Percentiles rank a stretch among this genome's conserved stretches.
These are phyloP conservation scores for Clarias fuscus DNA, from an alignment of 2,797 vertebrate genomes.

Conservation along the genomic window DNA sequence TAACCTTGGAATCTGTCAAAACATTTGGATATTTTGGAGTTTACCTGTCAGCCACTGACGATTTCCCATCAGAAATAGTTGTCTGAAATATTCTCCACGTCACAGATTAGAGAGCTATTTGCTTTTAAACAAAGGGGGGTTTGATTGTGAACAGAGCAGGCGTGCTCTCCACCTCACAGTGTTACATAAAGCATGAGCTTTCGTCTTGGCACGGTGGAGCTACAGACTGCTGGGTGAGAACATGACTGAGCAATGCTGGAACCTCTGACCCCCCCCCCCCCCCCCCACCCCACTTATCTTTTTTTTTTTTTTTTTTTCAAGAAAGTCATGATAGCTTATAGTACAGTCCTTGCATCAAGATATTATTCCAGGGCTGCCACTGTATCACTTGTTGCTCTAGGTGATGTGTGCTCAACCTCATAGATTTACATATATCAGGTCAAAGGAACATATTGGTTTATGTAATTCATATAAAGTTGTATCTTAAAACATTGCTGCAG, in stretches of 20 bases:
- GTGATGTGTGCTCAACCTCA: not conserved
- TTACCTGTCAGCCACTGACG: constrained; percentile 63
- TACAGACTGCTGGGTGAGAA: constrained; percentile 61
- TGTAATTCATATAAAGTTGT: not conserved
- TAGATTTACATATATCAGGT: not conserved
- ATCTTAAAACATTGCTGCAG: not conserved
- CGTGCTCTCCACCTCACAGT: constrained; percentile 53
- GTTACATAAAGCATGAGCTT: constrained; percentile 67
- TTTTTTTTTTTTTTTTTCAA: constrained; percentile 35
- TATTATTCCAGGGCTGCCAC: constrained; percentile 53
- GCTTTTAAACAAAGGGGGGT: constrained; percentile 68
- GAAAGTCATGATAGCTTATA: constrained; percentile 21
- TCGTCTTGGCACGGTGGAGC: constrained; percentile 57
- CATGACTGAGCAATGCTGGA: constrained; percentile 65
- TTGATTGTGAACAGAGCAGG: constrained; percentile 68
- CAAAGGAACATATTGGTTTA: not conserved
- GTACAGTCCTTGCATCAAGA: constrained; percentile 42
- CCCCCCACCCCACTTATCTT: constrained; percentile 34
- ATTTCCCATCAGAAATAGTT: constrained; percentile 58
- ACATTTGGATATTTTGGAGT: constrained; percentile 67
- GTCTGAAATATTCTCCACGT: constrained; percentile 61
- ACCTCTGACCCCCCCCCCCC: constrained; percentile 60
- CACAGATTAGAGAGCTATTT: constrained; percentile 63
- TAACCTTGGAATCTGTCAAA: constrained; percentile 76
- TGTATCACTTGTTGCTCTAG: constrained; percentile 34